Conservation (phyloP, 2,888 invertebrate genomes). For the Eledone cirrhosa region DNA sequence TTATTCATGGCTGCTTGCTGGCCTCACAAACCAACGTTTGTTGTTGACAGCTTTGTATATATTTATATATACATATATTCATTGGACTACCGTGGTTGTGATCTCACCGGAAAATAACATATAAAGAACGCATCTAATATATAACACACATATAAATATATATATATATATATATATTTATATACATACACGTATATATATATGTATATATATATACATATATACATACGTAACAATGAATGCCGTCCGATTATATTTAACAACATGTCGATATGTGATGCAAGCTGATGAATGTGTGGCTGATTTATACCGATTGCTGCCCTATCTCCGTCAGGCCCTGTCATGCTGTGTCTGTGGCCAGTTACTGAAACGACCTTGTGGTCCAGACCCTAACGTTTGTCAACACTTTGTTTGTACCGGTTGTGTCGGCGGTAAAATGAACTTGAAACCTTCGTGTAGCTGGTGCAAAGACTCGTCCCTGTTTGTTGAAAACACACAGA, state of each 20-base stretch:
- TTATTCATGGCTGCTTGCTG: too few relatives aligned
- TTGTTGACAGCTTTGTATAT: too few relatives aligned
- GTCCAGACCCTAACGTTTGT: constrained; percentile 79
- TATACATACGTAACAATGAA: constrained; percentile 72
- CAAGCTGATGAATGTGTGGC: constrained; percentile 81
- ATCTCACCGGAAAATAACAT: too few relatives aligned
- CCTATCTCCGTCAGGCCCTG: constrained; percentile 84
- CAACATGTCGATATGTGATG: constrained; percentile 82
- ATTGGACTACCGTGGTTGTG: too few relatives aligned
- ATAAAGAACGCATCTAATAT: too few relatives aligned
- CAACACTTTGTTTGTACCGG: constrained; percentile 88
- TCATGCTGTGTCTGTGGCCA: constrained; percentile 90
- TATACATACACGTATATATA: too few relatives aligned
- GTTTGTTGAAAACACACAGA: constrained; percentile 83
- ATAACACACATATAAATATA: too few relatives aligned
- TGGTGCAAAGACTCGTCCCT: constrained; percentile 86
- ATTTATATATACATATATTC: too few relatives aligned
- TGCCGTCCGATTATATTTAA: constrained; percentile 82
- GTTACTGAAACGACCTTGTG: constrained; percentile 82
- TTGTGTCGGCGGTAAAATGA: constrained; percentile 85
- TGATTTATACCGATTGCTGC: constrained; percentile 83
- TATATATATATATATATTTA: too few relatives aligned
- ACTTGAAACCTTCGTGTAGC: constrained; percentile 83
- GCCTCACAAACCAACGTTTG: too few relatives aligned
- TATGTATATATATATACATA: too few relatives aligned